These are phyloP conservation scores for Amyelois transitella DNA, from an alignment of 1,140 invertebrate genomes.

Conservation along the genomic window DNA sequence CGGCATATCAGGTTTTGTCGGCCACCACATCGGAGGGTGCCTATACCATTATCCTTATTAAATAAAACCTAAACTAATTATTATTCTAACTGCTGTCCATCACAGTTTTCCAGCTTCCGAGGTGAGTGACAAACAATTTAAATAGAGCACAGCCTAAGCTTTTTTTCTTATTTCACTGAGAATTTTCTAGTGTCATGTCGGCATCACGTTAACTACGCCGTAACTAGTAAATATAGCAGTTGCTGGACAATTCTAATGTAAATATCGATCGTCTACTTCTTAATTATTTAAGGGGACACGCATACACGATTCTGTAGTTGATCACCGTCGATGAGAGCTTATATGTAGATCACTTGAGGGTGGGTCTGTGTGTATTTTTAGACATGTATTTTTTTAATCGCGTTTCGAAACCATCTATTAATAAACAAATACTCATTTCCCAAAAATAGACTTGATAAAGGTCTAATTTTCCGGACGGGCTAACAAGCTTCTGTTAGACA, in stretches of 20 bases:
- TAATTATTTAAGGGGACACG: conserved; percentile 8
- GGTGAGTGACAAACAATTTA: conserved; percentile 41
- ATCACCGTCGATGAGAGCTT: neutral
- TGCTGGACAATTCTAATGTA: conserved; percentile 23
- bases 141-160: conserved; percentile 30
- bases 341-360: neutral
- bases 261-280: conserved; percentile 37
- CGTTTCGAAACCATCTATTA: too few relatives aligned
- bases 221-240: conserved; percentile 26
- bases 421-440: too few relatives aligned
- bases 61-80: neutral
- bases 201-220: conserved; percentile 25
- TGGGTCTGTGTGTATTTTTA: neutral
- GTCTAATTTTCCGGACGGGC: too few relatives aligned
- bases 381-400: too few relatives aligned
- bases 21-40: conserved; percentile 48
- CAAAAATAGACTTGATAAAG: too few relatives aligned
- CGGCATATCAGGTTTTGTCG: conserved; percentile 59
- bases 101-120: conserved; percentile 7
- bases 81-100: conserved; percentile 1
- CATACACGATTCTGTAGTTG: neutral
- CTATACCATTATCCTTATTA: conserved; percentile 2
- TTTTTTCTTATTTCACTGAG: conserved; percentile 22
- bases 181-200: conserved; percentile 45
- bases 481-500: too few relatives aligned